Base-by-base conservation (phyloP, 2,888 invertebrate species). In the Andrena minutula region DNA sequence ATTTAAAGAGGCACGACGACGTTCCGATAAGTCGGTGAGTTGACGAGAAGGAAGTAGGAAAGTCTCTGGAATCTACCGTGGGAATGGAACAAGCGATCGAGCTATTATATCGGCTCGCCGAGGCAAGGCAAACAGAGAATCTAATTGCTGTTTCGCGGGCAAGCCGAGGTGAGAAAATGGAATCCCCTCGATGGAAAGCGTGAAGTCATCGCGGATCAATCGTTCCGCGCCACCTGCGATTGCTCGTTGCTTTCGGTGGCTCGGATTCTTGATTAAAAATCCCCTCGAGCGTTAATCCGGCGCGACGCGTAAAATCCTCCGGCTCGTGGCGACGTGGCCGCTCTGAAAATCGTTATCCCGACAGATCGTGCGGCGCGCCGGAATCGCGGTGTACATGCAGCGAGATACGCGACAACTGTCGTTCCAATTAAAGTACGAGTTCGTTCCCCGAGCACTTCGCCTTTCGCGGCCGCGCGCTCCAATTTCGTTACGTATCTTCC, bases 131-230 rank as follows among this genome's bases (percentile, higher is more conserved):
- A 65, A 58, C n/a, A 12, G 58, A 41, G n/a, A 70, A 20, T 26
- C 35, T 61, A 65, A 49, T 63, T 76, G 47, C 61, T 58, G n/a
- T 23, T 20, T 16, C 23, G 20, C 53, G 6, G 32, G 28, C n/a
- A 30, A 23, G 41, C 28, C 16, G n/a, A 16, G 16, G 16, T 10
- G 26, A 26, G 26, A n/a, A n/a, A 61, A 61, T 61, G 3, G 53
- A 49, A n/a, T 74, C 7, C 28, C 10, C 26, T 12, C 16, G 32
- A 12, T n/a, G 12, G 26, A 41, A 35, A 53, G 23, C 41, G 73
- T 66, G n/a, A 32, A 63, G 35, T 63, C 47, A 64, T 35, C 23
- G 58, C 30, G 16, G 35, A 77, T 77, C 51, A n/a, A 60, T 60
- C 64, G 32, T 47, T 68, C 2, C 41, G 30, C 20, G 2, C 41